Evolutionary conservation across 2,113 vertebrate genomes (phyloP).

Genomic region (Anser cygnoides): DNA sequence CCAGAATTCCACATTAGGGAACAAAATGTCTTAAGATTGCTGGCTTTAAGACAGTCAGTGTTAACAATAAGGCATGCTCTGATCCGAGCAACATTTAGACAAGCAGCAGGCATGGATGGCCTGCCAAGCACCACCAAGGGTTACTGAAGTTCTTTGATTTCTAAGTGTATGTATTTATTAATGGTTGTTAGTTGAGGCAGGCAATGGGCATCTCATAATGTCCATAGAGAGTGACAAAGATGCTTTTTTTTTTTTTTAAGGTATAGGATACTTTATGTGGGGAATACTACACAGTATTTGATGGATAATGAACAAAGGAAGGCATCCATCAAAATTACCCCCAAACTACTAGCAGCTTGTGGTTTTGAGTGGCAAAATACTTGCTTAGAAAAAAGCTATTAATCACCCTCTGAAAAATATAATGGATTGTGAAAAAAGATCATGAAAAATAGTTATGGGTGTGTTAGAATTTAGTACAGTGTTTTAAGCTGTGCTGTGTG

Average conservation of each 20-base stretch:
- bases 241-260: not conserved
- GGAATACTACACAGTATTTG: not conserved
- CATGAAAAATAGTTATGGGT: not conserved
- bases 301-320: not conserved
- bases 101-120: rapidly evolving
- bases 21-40: not conserved
- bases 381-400: not conserved
- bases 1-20: not conserved
- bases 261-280: not conserved
- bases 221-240: not conserved
- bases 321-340: not conserved
- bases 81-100: not conserved
- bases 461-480: not conserved
- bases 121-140: rapidly evolving
- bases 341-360: not conserved
- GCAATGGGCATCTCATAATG: not conserved
- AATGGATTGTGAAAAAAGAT: not conserved
- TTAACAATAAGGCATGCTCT: rapidly evolving
- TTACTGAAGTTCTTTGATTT: not conserved
- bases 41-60: not conserved
- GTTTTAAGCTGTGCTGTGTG: not conserved
- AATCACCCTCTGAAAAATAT: not conserved
- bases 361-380: not conserved
- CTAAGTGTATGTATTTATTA: not conserved
- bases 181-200: not conserved